phyloP scores from a whole-genome alignment of 2,113 vertebrate species.

The Lophochroa leadbeateri region DNA sequence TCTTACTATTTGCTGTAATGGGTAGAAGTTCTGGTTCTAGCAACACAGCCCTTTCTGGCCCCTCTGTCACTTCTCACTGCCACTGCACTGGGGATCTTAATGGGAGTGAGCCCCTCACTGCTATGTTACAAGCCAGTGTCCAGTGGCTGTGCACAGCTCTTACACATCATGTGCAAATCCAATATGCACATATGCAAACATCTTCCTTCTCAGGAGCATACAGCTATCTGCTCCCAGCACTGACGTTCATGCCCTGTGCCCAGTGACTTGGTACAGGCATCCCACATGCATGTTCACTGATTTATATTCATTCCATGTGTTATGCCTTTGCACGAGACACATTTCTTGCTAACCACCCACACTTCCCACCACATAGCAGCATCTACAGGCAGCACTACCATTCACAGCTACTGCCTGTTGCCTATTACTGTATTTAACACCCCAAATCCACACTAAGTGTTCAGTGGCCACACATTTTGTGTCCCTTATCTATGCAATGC shows the following conservation, averaged over 20 bases:
- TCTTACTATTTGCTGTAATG: neutral
- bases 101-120: neutral
- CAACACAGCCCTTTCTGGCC: neutral
- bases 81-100: neutral
- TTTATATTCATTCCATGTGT: neutral
- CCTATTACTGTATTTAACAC: neutral
- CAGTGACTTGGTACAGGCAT: neutral
- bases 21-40: neutral
- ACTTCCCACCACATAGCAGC: neutral
- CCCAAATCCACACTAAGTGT: neutral
- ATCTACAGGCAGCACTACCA: neutral
- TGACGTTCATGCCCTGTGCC: neutral
- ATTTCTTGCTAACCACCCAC: neutral
- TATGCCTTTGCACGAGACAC: neutral
- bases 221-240: neutral
- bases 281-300: neutral
- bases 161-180: neutral
- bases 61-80: neutral
- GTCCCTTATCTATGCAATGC: neutral
- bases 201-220: neutral
- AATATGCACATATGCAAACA: neutral
- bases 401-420: neutral
- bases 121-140: neutral
- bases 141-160: neutral
- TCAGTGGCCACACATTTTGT: neutral